Percentiles rank a stretch among this genome's conserved stretches.
Conservation (phyloP, 2,888 invertebrate species). For the Monopis laevigella region DNA sequence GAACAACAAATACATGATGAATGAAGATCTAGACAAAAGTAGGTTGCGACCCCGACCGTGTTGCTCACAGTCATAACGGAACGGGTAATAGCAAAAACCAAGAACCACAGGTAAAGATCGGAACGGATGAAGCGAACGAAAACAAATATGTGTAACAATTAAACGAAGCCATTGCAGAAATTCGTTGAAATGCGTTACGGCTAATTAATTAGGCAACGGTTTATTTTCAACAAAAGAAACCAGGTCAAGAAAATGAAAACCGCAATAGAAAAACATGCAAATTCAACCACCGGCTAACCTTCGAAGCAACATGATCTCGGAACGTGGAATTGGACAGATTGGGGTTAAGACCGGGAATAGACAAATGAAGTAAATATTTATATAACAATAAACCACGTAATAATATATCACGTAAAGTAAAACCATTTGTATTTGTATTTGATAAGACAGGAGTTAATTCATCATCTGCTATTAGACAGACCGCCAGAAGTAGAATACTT, state of each 20-base stretch:
- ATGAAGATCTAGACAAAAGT: too few species aligned
- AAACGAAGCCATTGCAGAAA: not conserved
- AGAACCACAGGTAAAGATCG: too few species aligned
- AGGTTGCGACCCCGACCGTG: slow-evolving; percentile 13
- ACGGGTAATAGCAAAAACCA: too few species aligned
- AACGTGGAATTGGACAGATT: slow-evolving; percentile 32
- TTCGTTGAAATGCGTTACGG: not conserved
- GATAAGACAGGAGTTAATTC: too few species aligned
- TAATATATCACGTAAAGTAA: not conserved
- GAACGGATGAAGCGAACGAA: too few species aligned
- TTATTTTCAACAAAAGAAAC: slow-evolving; percentile 45
- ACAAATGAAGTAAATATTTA: slow-evolving; percentile 1
- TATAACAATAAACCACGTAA: too few species aligned
- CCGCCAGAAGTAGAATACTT: too few species aligned
- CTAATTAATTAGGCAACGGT: slow-evolving; percentile 22
- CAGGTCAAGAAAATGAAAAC: slow-evolving; percentile 57
- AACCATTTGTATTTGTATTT: too few species aligned
- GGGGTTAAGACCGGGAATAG: slow-evolving; percentile 26
- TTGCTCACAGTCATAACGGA: slow-evolving; percentile 15
- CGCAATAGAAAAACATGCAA: slow-evolving; percentile 33
- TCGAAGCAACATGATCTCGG: slow-evolving; percentile 24
- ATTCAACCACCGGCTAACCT: slow-evolving; percentile 27
- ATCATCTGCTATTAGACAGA: too few species aligned
- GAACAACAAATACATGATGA: too few species aligned
- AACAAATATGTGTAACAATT: slow-evolving; percentile 5